A percentile compares a stretch with the other conserved stretches of the same genome.
These are phyloP conservation scores for Pheosia tremula DNA, from an alignment of 2,888 invertebrate species.

Conservation along the genomic window DNA sequence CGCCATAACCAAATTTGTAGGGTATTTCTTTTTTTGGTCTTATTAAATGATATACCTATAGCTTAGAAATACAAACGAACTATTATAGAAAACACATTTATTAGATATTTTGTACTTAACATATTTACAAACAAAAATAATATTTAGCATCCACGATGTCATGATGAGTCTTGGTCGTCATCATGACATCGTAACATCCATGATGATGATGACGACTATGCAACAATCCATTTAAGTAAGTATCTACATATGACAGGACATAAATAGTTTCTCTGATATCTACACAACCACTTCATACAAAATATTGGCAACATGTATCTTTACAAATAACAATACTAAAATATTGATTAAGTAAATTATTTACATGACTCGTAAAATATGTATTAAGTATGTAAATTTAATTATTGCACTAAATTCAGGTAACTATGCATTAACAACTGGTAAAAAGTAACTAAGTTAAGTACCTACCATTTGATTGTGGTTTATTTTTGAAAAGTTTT, in stretches of 20 bases:
- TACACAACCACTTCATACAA: constrained; percentile 40
- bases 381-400: constrained; percentile 9
- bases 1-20: too few relatives aligned
- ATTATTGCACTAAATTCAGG: constrained; percentile 37
- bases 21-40: too few relatives aligned
- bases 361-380: constrained; percentile 31
- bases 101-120: constrained; percentile 56
- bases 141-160: constrained; percentile 29
- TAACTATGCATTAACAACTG: constrained; percentile 23
- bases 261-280: constrained; percentile 25
- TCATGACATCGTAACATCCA: too few relatives aligned
- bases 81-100: constrained; percentile 64
- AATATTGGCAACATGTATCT: constrained; percentile 56
- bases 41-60: too few relatives aligned
- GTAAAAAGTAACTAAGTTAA: constrained; percentile 1
- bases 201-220: constrained; percentile 22
- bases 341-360: constrained; percentile 29
- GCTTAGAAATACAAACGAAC: constrained; percentile 7
- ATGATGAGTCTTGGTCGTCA: too few relatives aligned
- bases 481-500: constrained; percentile 7
- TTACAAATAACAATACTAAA: constrained; percentile 35
- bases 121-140: constrained; percentile 63
- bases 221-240: constrained; percentile 24
- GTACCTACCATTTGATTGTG: not conserved
- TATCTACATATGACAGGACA: constrained; percentile 20